These are phyloP conservation scores for Thereva nobilitata DNA, from an alignment of 2,888 invertebrate genomes.

Conservation along the genomic window DNA sequence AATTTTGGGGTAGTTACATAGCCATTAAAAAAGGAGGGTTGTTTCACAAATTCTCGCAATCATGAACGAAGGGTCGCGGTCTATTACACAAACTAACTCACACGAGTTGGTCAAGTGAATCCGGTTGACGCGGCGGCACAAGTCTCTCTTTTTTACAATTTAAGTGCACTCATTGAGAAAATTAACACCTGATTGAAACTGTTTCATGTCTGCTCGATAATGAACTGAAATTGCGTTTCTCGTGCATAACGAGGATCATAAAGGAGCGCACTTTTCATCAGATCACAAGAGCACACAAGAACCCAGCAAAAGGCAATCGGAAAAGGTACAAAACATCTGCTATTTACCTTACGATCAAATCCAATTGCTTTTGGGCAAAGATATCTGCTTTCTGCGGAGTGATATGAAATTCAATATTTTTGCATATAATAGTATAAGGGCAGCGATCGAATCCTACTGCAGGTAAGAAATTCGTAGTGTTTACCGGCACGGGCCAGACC, in stretches of 20 bases:
- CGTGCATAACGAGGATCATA: conserved; percentile 1
- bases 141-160: too few relatives aligned
- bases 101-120: conserved; percentile 2
- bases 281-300: background rate
- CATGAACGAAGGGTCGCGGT: background rate
- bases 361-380: conserved; percentile 36
- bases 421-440: conserved; percentile 24
- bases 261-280: conserved; percentile 12
- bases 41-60: too few relatives aligned
- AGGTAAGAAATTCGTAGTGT: background rate
- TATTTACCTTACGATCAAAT: conserved; percentile 40
- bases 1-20: too few relatives aligned
- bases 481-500: conserved; percentile 27
- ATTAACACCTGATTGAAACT: conserved; percentile 33
- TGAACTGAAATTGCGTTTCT: conserved; percentile 11
- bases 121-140: too few relatives aligned
- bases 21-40: too few relatives aligned
- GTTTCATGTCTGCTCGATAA: conserved; percentile 10
- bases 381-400: conserved; percentile 24
- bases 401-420: conserved; percentile 33
- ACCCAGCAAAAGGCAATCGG: conserved; percentile 20
- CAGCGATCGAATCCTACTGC: conserved; percentile 10
- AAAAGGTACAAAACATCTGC: conserved; percentile 36
- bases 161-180: conserved; percentile 9
- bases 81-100: conserved; percentile 10